phyloP scores from a whole-genome alignment of 1,140 invertebrate genomes.

The Hypothenemus hampei region DNA sequence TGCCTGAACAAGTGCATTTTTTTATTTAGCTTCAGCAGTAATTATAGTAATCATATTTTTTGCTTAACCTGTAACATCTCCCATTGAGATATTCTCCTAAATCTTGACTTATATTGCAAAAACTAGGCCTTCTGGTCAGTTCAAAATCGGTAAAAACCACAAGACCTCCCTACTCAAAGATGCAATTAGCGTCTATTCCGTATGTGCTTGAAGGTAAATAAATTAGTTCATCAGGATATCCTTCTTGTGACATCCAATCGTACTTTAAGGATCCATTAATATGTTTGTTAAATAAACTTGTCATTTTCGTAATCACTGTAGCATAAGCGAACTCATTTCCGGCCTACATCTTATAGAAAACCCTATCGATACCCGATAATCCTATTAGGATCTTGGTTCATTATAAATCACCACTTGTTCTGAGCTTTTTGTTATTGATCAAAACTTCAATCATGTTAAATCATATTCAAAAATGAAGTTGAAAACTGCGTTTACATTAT shows the following conservation, averaged over 20 bases:
- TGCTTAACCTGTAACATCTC: slow-evolving; percentile 69
- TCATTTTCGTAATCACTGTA: slow-evolving; percentile 83
- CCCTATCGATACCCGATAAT: slow-evolving; percentile 78
- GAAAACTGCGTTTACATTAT: slow-evolving; percentile 56
- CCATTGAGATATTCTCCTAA: slow-evolving; percentile 75
- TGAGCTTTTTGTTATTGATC: slow-evolving; percentile 89
- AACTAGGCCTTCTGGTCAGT: slow-evolving; percentile 62
- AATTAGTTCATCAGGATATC: slow-evolving; percentile 74
- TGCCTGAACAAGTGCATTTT: too few species aligned
- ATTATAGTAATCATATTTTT: slow-evolving; percentile 70
- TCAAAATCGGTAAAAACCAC: slow-evolving; percentile 81
- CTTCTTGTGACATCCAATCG: slow-evolving; percentile 76
- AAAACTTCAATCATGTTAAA: slow-evolving; percentile 74
- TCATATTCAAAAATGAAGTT: too few species aligned
- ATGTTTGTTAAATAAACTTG: slow-evolving; percentile 77
- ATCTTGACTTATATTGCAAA: slow-evolving; percentile 69
- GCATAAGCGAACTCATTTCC: slow-evolving; percentile 89
- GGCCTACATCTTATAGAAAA: slow-evolving; percentile 87
- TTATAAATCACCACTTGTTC: slow-evolving; percentile 79
- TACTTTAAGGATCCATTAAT: slow-evolving; percentile 80
- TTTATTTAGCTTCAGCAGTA: too few species aligned
- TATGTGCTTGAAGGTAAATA: slow-evolving; percentile 87
- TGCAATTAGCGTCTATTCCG: slow-evolving; percentile 91
- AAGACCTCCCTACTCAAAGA: slow-evolving; percentile 80
- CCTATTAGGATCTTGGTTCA: slow-evolving; percentile 90